These are phyloP conservation scores for Ophioderma brevispina DNA, from an alignment of 35 echinoderm and acorn worm genomes.

Conservation along the genomic window DNA sequence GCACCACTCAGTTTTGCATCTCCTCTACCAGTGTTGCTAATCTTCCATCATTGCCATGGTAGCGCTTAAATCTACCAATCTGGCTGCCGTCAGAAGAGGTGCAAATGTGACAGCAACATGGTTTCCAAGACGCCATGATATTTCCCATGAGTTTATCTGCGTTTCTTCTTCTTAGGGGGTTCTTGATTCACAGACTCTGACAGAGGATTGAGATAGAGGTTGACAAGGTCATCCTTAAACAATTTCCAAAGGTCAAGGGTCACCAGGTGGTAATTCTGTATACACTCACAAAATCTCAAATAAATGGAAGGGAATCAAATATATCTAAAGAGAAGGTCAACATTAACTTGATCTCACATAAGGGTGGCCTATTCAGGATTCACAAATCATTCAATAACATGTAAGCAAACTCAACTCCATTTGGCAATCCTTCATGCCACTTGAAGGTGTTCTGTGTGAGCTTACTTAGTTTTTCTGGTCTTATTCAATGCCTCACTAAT, in stretches of 20 bases:
- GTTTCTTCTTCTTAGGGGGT: slow-evolving; percentile 1
- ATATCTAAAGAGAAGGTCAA: too few relatives aligned
- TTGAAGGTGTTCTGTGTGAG: too few relatives aligned
- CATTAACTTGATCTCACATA: too few relatives aligned
- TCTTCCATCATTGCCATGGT: background rate
- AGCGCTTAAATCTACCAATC: background rate
- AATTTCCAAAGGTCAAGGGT: background rate
- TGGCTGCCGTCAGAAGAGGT: background rate
- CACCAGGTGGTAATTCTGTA: background rate
- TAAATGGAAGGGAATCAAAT: too few relatives aligned
- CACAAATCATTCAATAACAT: too few relatives aligned
- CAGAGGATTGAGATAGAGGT: background rate
- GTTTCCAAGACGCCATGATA: background rate
- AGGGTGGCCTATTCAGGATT: too few relatives aligned
- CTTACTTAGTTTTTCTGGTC: too few relatives aligned
- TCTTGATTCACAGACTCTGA: background rate
- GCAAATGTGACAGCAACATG: background rate
- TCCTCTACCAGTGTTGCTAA: background rate
- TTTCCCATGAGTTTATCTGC: background rate
- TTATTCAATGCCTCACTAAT: too few relatives aligned
- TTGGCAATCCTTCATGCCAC: too few relatives aligned
- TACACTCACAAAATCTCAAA: background rate
- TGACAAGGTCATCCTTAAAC: background rate
- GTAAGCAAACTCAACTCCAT: too few relatives aligned
- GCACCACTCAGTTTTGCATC: background rate